Evolutionary conservation across 2,888 invertebrate genomes (phyloP).

Genomic region (Griposia aprilina): DNA sequence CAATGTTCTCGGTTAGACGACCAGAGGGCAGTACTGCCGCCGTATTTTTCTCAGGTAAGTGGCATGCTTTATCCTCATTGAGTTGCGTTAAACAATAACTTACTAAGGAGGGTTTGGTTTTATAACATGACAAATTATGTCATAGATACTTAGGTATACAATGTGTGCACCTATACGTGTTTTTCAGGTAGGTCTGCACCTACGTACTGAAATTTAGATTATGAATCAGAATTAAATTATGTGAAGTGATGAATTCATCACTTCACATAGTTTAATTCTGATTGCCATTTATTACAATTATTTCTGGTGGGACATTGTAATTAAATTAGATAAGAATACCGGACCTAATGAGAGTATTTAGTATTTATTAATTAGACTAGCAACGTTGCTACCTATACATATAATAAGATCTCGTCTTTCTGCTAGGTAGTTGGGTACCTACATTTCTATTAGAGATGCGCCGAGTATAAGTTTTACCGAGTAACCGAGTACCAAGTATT

Average conservation of each 20-base stretch:
- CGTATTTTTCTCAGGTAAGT: constrained; percentile 96
- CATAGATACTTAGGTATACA: neutral
- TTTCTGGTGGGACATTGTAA: neutral
- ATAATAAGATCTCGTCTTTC: neutral
- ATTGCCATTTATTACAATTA: neutral
- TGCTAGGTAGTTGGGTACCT: neutral
- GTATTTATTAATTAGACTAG: neutral
- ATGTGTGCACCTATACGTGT: neutral
- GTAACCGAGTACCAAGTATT: neutral
- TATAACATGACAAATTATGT: neutral
- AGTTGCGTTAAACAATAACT: constrained; percentile 6
- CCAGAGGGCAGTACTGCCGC: constrained; percentile 98
- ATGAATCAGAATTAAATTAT: too few relatives aligned
- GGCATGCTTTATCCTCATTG: constrained; percentile 27
- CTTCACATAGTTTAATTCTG: neutral
- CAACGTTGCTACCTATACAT: too few relatives aligned
- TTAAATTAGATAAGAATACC: neutral
- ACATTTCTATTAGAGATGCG: neutral
- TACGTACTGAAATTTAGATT: neutral
- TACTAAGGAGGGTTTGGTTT: neutral
- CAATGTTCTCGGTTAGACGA: constrained; percentile 98
- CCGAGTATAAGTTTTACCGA: neutral
- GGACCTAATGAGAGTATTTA: neutral
- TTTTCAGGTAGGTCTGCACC: neutral
- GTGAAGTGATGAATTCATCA: too few relatives aligned